Conservation (phyloP, 2,797 vertebrate species). For the Anniella stebbinsi region DNA sequence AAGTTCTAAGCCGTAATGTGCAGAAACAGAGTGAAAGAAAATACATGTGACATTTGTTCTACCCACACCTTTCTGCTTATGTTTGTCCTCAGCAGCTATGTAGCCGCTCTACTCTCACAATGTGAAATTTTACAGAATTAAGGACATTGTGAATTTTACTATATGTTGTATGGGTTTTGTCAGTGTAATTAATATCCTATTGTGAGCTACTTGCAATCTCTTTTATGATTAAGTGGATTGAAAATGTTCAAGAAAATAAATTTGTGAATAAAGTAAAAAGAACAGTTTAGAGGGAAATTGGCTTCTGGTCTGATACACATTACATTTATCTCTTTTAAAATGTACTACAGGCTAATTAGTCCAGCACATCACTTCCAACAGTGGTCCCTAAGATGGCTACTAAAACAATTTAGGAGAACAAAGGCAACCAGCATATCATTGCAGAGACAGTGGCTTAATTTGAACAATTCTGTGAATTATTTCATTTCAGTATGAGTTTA, state of each 20-base stretch:
- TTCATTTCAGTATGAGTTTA: background rate
- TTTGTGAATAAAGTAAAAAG: background rate
- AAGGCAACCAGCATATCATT: background rate
- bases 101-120: background rate
- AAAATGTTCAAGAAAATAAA: background rate
- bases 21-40: background rate
- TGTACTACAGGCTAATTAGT: background rate
- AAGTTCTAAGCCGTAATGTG: background rate
- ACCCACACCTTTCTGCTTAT: background rate
- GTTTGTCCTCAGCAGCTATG: background rate
- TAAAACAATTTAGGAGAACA: background rate
- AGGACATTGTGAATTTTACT: background rate
- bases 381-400: background rate
- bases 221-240: background rate
- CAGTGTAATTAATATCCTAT: background rate
- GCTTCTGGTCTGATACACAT: background rate
- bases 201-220: background rate
- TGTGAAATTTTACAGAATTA: background rate
- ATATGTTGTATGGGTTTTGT: background rate
- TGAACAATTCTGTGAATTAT: background rate
- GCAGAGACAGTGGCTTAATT: background rate
- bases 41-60: background rate
- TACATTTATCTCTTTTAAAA: background rate
- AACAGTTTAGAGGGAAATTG: background rate
- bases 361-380: background rate